These are phyloP conservation scores for Olivierus martensii DNA, from an alignment of 1,140 invertebrate genomes.

Conservation along the genomic window DNA sequence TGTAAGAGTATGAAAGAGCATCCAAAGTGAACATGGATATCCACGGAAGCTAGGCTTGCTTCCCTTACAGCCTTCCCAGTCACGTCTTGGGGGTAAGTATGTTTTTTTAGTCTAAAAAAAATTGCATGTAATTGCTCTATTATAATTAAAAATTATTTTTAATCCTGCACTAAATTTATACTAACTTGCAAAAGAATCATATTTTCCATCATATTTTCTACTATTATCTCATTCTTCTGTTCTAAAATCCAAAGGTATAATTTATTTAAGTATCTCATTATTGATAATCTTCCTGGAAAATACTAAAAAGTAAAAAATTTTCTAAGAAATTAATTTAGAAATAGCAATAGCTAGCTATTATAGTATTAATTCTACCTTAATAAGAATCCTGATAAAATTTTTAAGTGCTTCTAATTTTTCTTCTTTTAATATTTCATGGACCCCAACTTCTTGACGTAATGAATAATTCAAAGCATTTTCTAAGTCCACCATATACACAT, in stretches of 20 bases:
- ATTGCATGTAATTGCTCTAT: no score
- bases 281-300: constrained; percentile 9
- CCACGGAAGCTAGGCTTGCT: constrained; percentile 55
- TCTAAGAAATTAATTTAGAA: background rate
- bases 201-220: constrained; percentile 30
- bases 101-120: constrained; percentile 2
- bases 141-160: background rate
- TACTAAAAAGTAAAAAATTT: background rate
- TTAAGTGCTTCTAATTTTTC: constrained; percentile 54
- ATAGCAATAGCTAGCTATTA: background rate
- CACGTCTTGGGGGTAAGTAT: constrained; percentile 32
- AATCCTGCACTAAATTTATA: constrained; percentile 25
- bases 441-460: constrained; percentile 62
- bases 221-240: background rate
- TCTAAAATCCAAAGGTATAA: background rate
- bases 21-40: constrained; percentile 95
- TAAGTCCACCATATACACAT: constrained; percentile 68
- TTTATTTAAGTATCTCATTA: background rate
- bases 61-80: constrained; percentile 72
- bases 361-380: constrained; percentile 29
- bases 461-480: constrained; percentile 66
- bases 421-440: constrained; percentile 48
- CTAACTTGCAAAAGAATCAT: constrained; percentile 40
- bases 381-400: constrained; percentile 51
- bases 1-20: constrained; percentile 82